Evolutionary conservation across 2,888 invertebrate species (phyloP).

Genomic region (Onthophagus sagittarius): DNA sequence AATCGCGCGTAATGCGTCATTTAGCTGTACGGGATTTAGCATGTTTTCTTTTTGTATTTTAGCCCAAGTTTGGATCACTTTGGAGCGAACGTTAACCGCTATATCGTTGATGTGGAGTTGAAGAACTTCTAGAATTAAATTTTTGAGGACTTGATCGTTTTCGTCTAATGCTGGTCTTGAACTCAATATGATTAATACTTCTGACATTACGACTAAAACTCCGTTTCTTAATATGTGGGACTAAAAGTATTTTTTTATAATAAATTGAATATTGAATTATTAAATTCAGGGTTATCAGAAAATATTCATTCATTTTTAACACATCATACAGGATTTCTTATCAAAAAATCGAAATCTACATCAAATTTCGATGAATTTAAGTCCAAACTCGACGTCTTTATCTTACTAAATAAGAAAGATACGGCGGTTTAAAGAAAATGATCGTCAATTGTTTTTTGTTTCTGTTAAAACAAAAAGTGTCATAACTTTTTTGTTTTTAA

Average conservation of each 20-base stretch:
- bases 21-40: slow-evolving; percentile 70
- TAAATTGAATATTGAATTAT: too few relatives aligned
- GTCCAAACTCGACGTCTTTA: too few relatives aligned
- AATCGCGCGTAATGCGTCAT: slow-evolving; percentile 62
- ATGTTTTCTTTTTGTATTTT: slow-evolving; percentile 73
- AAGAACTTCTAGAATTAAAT: slow-evolving; percentile 60
- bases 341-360: too few relatives aligned
- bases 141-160: slow-evolving; percentile 55
- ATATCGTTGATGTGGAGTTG: slow-evolving; percentile 80
- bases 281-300: too few relatives aligned
- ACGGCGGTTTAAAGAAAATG: too few relatives aligned
- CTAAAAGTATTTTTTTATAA: slow-evolving; percentile 43
- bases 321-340: too few relatives aligned
- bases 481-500: too few relatives aligned
- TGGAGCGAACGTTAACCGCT: slow-evolving; percentile 81
- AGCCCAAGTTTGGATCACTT: slow-evolving; percentile 80
- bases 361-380: too few relatives aligned
- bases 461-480: too few relatives aligned
- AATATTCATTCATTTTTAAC: too few relatives aligned
- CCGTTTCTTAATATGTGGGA: slow-evolving; percentile 72
- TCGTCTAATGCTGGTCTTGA: slow-evolving; percentile 69
- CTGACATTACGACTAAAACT: slow-evolving; percentile 77
- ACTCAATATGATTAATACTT: slow-evolving; percentile 69
- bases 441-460: too few relatives aligned
- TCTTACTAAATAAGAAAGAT: too few relatives aligned